Percentiles rank a stretch among this genome's conserved stretches.
These are phyloP conservation scores for Betta splendens DNA, from an alignment of 2,797 vertebrate genomes.

Conservation along the genomic window DNA sequence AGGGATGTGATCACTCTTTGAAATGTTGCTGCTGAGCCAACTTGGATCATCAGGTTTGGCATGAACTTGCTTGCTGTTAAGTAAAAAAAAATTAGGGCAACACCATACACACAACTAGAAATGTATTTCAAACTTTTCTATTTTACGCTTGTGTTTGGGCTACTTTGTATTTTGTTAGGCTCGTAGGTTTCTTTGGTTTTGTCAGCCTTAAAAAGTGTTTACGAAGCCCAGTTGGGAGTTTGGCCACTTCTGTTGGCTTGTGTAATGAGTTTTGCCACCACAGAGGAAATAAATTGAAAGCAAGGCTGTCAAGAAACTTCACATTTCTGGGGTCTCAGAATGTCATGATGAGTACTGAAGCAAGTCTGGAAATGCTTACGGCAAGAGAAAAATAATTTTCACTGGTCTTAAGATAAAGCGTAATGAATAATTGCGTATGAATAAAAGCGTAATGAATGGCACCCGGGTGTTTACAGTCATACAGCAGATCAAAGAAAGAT, in stretches of 20 bases:
- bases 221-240: not conserved
- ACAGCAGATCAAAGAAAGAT: no score
- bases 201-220: not conserved
- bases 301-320: not conserved
- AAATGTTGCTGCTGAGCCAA: no score
- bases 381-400: constrained; percentile 2
- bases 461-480: no score
- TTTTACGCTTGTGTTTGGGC: not conserved
- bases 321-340: not conserved
- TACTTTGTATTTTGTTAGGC: not conserved
- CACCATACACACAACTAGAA: no score
- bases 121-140: no score
- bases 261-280: not conserved
- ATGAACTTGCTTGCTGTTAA: no score
- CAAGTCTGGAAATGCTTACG: not conserved
- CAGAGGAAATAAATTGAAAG: constrained; percentile 2
- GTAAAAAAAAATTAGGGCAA: no score
- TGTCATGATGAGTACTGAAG: not conserved
- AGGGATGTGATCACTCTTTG: no score
- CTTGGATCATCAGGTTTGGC: no score
- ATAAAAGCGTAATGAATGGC: not conserved
- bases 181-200: constrained; percentile 1
- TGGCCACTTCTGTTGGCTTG: not conserved
- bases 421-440: constrained; percentile 1
- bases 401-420: not conserved